Conservation (phyloP, 2,797 vertebrate species). For the Danio albolineatus region DNA sequence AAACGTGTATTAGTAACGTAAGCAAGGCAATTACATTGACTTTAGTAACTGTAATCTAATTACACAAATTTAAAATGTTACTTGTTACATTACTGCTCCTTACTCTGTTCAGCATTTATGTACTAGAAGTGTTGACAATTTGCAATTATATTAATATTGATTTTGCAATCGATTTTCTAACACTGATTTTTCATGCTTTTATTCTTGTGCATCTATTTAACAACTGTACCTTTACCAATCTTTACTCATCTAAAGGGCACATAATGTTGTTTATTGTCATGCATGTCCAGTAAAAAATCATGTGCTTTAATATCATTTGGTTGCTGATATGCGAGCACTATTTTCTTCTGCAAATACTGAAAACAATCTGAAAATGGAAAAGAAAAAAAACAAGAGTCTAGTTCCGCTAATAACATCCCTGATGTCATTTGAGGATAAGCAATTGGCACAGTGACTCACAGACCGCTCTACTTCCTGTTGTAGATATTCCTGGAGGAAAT, state of each 20-base stretch:
- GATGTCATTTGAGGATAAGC: conserved; percentile 12
- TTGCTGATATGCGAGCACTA: neutral
- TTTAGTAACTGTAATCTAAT: no score
- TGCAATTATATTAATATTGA: neutral
- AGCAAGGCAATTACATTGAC: no score
- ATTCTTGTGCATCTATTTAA: neutral
- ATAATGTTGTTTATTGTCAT: neutral
- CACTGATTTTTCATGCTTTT: neutral
- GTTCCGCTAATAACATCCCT: conserved; percentile 34
- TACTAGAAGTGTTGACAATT: neutral
- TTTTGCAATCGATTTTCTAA: neutral
- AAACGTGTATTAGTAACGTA: no score
- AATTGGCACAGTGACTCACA: conserved; percentile 11
- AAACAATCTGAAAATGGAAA: conserved; percentile 33
- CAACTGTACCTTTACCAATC: no score
- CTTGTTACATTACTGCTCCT: no score
- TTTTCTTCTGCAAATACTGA: conserved; percentile 16
- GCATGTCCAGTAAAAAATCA: neutral
- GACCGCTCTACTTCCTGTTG: conserved; percentile 5
- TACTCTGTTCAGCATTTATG: neutral
- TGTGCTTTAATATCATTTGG: neutral
- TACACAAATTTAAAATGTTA: no score
- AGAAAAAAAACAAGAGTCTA: conserved; percentile 41
- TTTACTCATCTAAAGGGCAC: neutral
- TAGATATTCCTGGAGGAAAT: conserved; percentile 36